Evolutionary conservation across 2,888 invertebrate genomes (phyloP), one percentile per base, ranked within the genome.

Genomic region (Achlya flavicornis): DNA sequence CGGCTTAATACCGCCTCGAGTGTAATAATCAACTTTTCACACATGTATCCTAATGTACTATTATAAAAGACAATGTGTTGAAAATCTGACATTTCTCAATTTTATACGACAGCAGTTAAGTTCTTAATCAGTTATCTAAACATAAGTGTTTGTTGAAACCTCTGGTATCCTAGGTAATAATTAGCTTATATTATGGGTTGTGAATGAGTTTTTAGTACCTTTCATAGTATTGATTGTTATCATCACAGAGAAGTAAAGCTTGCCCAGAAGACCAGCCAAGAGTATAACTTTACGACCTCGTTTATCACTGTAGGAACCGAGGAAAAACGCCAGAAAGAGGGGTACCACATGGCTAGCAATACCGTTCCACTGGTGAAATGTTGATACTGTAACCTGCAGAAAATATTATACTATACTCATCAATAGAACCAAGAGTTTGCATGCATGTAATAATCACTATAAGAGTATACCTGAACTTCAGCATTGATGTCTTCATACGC

Each of bases 221-320:
- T 94, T 94, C 61, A 93, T 80, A 8, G 96, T 95, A 84, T 96
- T 97, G 0, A 97, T 90, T 4, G 97, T 95, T 38, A 97, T 92
- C 96, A 97, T 96, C 1, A 94, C 74, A 0, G 97, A 97, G 81
- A 96, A 97, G 72, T 96, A 95, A 0, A 97, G 89, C 88, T 97
- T 97, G 16, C 97, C 97, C 1, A 94, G 64, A 8, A 97, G 86
- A 0, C 97, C 97, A 48, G 97, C 91, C 0, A 97, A 84, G 4
- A 97, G 83, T 0, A 97, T 96, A 48, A 96, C 85, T 84, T 97
- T 97, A 19, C 96, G 90, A 0, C 97, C 97, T 2, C 97, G 93
- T 69, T 96, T 95, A 83, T 97, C 97, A 64, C 97, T 97, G 94
- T 97, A 97, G 0, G 97, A 95, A 0, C 97, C 97, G 68, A 97